A percentile compares a stretch with the other conserved stretches of the same genome.
These are phyloP conservation scores for Eulemur mongoz DNA, from an alignment of 2,797 vertebrate genomes.

Conservation along the genomic window DNA sequence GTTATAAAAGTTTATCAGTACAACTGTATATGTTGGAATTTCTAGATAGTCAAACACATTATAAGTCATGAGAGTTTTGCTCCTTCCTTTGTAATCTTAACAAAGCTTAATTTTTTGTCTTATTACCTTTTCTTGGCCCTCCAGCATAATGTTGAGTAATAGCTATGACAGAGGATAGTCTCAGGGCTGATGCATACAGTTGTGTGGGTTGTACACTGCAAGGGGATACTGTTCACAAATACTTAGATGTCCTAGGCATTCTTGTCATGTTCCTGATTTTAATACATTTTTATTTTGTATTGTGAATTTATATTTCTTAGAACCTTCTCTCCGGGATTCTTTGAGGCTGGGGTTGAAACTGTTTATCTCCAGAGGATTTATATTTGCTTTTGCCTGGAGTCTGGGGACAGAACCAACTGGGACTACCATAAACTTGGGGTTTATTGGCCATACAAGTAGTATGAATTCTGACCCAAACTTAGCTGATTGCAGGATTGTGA, in stretches of 20 bases:
- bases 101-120: background rate
- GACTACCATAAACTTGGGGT: background rate
- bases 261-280: background rate
- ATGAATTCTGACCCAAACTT: background rate
- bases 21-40: background rate
- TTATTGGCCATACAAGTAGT: background rate
- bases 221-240: background rate
- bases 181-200: background rate
- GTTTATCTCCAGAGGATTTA: background rate
- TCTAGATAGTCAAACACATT: background rate
- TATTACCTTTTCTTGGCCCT: background rate
- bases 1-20: background rate
- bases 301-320: background rate
- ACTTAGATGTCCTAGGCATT: background rate
- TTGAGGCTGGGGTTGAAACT: background rate
- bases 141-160: background rate
- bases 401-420: background rate
- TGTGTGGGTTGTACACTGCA: background rate
- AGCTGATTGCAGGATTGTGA: background rate
- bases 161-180: background rate
- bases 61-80: background rate
- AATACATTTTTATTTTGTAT: constrained; percentile 1
- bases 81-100: background rate
- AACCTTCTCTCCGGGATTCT: background rate
- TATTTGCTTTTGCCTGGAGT: background rate